These are phyloP conservation scores for Cheumatopsyche charites DNA, from an alignment of 1,140 invertebrate species.

Conservation along the genomic window DNA sequence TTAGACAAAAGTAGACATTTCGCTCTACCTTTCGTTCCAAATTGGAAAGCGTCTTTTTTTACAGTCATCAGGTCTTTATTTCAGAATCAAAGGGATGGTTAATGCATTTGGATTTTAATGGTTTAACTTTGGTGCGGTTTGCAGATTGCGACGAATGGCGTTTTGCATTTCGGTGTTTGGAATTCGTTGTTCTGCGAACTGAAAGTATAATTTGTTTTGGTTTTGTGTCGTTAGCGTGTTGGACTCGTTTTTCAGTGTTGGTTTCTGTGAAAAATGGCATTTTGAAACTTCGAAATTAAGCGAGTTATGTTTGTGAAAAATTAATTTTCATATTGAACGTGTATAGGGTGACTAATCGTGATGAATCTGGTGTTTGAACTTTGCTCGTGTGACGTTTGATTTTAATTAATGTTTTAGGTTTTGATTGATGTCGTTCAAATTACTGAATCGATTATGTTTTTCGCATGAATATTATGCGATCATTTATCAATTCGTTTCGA, in stretches of 20 bases:
- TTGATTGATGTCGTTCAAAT: too few species aligned
- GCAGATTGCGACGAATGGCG: too few species aligned
- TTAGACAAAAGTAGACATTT: background rate
- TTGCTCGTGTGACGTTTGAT: too few species aligned
- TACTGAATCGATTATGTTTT: background rate
- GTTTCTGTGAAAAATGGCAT: background rate
- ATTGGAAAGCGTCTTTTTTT: slow-evolving; percentile 15
- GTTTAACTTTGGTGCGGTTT: slow-evolving; percentile 41
- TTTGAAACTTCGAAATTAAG: background rate
- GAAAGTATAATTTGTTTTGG: slow-evolving; percentile 40
- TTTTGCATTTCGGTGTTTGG: too few species aligned
- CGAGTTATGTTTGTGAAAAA: too few species aligned
- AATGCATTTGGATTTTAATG: slow-evolving; percentile 47
- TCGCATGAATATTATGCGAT: background rate
- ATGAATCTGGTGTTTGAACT: too few species aligned
- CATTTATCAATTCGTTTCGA: too few species aligned
- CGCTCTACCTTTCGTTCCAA: background rate
- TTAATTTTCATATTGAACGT: too few species aligned
- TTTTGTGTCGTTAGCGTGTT: background rate
- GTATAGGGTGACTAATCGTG: too few species aligned
- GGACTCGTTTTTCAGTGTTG: background rate
- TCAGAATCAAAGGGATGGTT: slow-evolving; percentile 46
- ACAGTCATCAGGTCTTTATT: background rate
- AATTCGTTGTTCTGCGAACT: too few species aligned
- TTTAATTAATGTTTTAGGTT: too few species aligned